Evolutionary conservation across 2,888 invertebrate species (phyloP).

Genomic region (Emesis russula): DNA sequence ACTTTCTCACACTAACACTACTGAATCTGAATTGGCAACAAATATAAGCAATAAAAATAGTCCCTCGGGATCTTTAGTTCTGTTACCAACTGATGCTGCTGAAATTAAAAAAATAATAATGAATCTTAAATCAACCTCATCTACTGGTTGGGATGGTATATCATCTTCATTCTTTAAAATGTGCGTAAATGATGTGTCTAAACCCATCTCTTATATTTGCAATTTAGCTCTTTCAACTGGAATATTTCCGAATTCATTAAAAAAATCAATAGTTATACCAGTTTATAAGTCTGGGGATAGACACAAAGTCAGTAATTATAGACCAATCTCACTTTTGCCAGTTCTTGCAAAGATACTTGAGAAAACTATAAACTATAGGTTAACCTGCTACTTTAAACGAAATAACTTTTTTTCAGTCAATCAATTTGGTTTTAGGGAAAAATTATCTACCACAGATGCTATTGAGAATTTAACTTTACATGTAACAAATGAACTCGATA

Average conservation of each 20-base stretch:
- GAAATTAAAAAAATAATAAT: constrained; percentile 25
- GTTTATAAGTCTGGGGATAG: no score
- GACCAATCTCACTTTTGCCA: constrained; percentile 29
- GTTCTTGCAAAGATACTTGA: constrained; percentile 61
- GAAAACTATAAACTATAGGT: constrained; percentile 59
- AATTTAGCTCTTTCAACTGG: constrained; percentile 37
- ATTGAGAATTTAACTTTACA: constrained; percentile 32
- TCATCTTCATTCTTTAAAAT: constrained; percentile 11
- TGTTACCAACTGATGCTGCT: constrained; percentile 30
- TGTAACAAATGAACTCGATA: constrained; percentile 44
- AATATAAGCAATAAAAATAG: not conserved
- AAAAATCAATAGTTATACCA: no score
- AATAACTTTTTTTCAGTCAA: not conserved
- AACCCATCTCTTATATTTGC: constrained; percentile 36
- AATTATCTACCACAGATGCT: constrained; percentile 41
- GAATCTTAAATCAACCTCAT: not conserved
- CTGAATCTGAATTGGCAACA: not conserved
- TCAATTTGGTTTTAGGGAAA: constrained; percentile 45
- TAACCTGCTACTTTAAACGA: constrained; percentile 39
- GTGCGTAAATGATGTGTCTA: not conserved
- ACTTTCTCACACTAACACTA: not conserved
- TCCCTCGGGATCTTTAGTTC: not conserved
- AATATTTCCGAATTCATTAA: constrained; percentile 44
- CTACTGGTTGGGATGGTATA: constrained; percentile 24
- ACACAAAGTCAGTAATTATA: no score